A percentile compares a stretch with the other conserved stretches of the same genome.
Conservation (phyloP, 1,140 invertebrate species). For the Papilio aristodemus region DNA sequence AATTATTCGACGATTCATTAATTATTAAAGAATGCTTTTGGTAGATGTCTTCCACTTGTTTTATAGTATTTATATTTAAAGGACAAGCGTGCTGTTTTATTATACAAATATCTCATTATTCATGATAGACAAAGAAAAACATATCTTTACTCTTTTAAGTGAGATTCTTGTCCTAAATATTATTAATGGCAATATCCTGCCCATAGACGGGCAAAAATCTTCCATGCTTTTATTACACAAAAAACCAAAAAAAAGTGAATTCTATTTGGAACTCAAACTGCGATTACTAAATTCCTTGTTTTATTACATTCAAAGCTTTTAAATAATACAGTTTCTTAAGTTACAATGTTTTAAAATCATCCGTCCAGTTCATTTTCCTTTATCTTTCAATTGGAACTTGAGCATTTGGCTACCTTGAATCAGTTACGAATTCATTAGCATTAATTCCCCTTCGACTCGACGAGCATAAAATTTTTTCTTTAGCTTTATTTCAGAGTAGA, state of each 20-base stretch:
- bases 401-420: conserved; percentile 34
- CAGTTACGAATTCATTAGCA: conserved; percentile 35
- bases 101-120: not conserved
- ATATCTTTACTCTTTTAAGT: not conserved
- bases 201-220: not conserved
- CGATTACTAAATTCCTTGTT: not conserved
- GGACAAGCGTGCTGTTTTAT: not conserved
- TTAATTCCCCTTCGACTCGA: conserved; percentile 30
- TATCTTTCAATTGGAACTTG: conserved; percentile 32
- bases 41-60: not conserved
- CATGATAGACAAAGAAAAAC: not conserved
- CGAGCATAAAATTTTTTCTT: conserved; percentile 29
- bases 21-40: not conserved
- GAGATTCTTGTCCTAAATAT: not conserved
- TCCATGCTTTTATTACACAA: no score
- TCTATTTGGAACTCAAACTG: no score
- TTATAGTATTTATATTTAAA: not conserved
- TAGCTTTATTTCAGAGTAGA: conserved; percentile 31
- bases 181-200: not conserved
- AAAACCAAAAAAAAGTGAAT: no score
- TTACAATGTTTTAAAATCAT: conserved; percentile 17
- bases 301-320: not conserved
- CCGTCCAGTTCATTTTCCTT: conserved; percentile 14
- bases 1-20: not conserved
- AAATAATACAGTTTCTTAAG: conserved; percentile 9